phyloP scores from a whole-genome alignment of 2,113 vertebrate species.

The Beaufortia kweichowensis region DNA sequence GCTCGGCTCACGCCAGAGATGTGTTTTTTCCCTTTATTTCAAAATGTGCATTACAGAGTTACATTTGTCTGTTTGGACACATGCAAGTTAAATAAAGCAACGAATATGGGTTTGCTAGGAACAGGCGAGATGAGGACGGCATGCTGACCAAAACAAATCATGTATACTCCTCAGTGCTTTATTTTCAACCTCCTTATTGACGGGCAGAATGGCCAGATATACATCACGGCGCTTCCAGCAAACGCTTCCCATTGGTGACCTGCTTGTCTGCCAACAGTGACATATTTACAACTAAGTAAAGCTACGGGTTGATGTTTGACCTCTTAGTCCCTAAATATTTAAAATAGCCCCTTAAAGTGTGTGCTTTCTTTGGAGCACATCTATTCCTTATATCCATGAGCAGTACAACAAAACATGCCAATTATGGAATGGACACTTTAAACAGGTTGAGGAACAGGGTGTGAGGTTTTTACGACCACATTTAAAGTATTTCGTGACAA shows the following conservation, averaged over 20 bases:
- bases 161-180: conserved; percentile 47
- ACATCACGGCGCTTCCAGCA: conserved; percentile 56
- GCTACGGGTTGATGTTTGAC: conserved; percentile 51
- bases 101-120: conserved; percentile 15
- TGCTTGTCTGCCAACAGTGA: conserved; percentile 52
- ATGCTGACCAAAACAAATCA: conserved; percentile 42
- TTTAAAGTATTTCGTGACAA: not conserved
- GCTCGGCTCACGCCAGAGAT: conserved; percentile 49
- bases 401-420: conserved; percentile 35
- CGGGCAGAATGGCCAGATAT: conserved; percentile 64
- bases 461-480: not conserved
- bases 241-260: conserved; percentile 52
- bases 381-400: conserved; percentile 21
- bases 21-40: conserved; percentile 1
- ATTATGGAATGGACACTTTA: conserved; percentile 29
- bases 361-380: conserved; percentile 32
- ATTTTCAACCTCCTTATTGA: conserved; percentile 59
- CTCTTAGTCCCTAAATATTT: conserved; percentile 51
- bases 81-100: conserved; percentile 49
- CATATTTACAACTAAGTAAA: conserved; percentile 60
- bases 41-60: conserved; percentile 44
- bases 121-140: conserved; percentile 13
- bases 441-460: conserved; percentile 20
- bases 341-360: conserved; percentile 51
- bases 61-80: conserved; percentile 35